Evolutionary conservation across 2,113 vertebrate species (phyloP), one percentile per base, ranked within the genome.

Genomic region (Chloroceryle aenea): DNA sequence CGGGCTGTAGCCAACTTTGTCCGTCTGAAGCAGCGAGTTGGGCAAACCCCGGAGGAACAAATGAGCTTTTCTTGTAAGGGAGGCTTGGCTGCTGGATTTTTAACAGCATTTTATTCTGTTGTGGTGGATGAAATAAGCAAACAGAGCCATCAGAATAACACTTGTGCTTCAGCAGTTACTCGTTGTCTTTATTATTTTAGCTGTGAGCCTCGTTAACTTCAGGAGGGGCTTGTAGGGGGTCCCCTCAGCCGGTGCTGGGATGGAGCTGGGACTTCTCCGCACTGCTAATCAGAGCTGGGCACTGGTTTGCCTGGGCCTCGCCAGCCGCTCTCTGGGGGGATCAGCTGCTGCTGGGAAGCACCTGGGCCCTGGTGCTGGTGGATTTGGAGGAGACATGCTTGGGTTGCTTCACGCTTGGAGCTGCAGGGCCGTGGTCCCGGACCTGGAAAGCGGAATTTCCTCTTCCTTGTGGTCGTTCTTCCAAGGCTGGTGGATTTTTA

Each of bases 241-340:
- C 25, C 61, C 32, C 22, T n/a, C 50, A 11, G 6, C 40, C 2
- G 4, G 30, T 2, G 59, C 67, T 15, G 61, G 67, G 40, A 40
- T 2, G 4, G 30, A 2, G 59, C 76, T 19, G 61, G 67, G 40
- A 42, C 14, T 48, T 23, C 32, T 48, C 42, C 7, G 20, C 19
- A 0, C 5, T 4, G 30, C 40, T 30, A 4, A 8, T 4, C 9
- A 0, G 12, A 76, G 62, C 47, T 89, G 0, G 1, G 34, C 4
- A 0, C 14, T 15, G 26, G 52, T 52, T 50, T 27, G 59, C 16
- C n/a, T 27, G 47, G 18, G 75, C 34, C 56, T 53, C n/a, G 5
- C 32, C 55, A 26, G 53, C 7, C 2, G 21, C 26, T 34, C 14
- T 36, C 17, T 10, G 26, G 25, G 72, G 48, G 38, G 20, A 11